phyloP scores from a whole-genome alignment of 1,140 invertebrate genomes.

The Drosophila elegans region DNA sequence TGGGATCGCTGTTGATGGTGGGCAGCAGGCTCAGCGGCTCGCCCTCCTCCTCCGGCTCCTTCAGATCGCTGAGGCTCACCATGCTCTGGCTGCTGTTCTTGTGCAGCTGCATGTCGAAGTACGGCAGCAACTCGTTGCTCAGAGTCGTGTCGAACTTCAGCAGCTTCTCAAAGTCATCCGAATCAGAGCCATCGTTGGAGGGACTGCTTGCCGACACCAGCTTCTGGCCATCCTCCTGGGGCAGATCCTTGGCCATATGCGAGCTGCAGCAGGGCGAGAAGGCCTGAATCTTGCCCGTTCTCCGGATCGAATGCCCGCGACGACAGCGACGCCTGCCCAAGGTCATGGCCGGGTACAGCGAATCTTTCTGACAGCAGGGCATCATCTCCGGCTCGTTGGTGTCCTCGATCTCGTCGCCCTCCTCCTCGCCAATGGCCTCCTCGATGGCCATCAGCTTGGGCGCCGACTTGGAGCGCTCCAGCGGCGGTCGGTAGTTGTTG shows the following conservation, averaged over 20 bases:
- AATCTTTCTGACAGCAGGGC: constrained; percentile 84
- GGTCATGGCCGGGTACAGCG: constrained; percentile 85
- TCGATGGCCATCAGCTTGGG: constrained; percentile 97
- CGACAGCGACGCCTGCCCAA: constrained; percentile 84
- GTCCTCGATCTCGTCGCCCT: constrained; percentile 87
- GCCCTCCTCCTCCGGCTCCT: constrained; percentile 52
- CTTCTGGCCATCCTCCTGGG: constrained; percentile 11
- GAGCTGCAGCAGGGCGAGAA: constrained; percentile 50
- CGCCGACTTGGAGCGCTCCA: constrained; percentile 97
- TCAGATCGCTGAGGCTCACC: constrained; percentile 68
- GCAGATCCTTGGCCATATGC: constrained; percentile 35
- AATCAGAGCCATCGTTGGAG: constrained; percentile 70
- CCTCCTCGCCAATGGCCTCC: constrained; percentile 94
- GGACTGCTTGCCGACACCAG: background rate
- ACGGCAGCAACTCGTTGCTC: constrained; percentile 78
- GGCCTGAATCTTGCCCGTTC: constrained; percentile 74
- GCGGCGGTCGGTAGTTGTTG: constrained; percentile 94
- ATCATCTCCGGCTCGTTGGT: constrained; percentile 84
- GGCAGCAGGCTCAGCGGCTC: constrained; percentile 74
- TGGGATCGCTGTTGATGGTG: constrained; percentile 78
- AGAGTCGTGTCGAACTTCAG: constrained; percentile 80
- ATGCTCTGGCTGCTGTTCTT: constrained; percentile 78
- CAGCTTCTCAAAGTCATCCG: constrained; percentile 83
- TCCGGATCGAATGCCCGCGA: constrained; percentile 76
- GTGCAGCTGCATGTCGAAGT: constrained; percentile 84